Conservation (phyloP, 2,113 vertebrate genomes). For the Cyprinodon tularosa region DNA sequence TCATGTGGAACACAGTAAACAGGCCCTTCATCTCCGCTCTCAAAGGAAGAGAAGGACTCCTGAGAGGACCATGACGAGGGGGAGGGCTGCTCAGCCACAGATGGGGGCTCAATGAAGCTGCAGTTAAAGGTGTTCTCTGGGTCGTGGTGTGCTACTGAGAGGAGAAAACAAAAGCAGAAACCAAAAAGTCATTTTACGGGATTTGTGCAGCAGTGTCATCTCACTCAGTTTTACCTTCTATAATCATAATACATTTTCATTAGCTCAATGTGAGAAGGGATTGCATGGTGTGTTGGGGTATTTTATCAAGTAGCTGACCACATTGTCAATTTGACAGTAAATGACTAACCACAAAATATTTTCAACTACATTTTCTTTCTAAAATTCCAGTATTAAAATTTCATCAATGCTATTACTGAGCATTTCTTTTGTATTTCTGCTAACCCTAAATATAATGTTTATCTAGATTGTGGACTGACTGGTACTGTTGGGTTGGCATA, state of each 20-base stretch:
- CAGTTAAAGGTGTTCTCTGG: slow-evolving; percentile 95
- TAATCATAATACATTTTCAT: slow-evolving; percentile 38
- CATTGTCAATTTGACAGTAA: background rate
- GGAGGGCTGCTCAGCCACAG: slow-evolving; percentile 89
- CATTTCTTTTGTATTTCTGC: no score
- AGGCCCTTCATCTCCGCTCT: slow-evolving; percentile 92
- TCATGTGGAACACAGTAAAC: slow-evolving; percentile 95
- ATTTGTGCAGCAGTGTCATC: slow-evolving; percentile 65
- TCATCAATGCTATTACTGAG: no score
- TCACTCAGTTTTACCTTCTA: slow-evolving; percentile 34
- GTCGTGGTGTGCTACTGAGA: slow-evolving; percentile 94
- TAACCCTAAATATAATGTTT: no score
- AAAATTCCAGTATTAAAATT: no score
- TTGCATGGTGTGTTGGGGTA: background rate
- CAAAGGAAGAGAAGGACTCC: slow-evolving; percentile 96
- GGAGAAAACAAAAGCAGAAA: slow-evolving; percentile 68
- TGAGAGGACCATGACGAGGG: slow-evolving; percentile 96
- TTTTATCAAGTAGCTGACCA: background rate
- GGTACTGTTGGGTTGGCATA: no score
- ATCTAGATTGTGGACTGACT: no score
- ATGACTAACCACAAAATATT: background rate
- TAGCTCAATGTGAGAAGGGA: slow-evolving; percentile 20
- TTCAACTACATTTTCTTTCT: background rate
- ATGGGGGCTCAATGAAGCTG: slow-evolving; percentile 95
- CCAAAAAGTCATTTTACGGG: slow-evolving; percentile 64